Evolutionary conservation across 2,797 vertebrate genomes (phyloP), one percentile per base, ranked within the genome.

Genomic region (Periparus ater): DNA sequence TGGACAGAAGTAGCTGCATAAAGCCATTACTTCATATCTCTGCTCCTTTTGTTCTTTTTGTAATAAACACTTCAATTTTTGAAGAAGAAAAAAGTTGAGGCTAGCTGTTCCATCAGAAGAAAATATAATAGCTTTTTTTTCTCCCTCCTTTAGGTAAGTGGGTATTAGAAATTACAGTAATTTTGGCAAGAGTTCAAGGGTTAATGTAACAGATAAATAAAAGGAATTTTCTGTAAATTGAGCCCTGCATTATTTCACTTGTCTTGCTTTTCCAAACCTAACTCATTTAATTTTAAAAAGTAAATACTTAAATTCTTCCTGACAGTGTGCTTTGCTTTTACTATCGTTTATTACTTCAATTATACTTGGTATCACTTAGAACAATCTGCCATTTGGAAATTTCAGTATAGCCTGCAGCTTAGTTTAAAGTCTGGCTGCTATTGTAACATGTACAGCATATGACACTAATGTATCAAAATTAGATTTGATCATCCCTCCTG

Each of bases 401-500:
- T 97, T 98, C 97, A 98, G 97, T 98, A 97, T 98, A 98, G 98
- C 98, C 98, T 97, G 97, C 95, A 98, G 98, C 98, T 98, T 97
- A 97, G 97, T 98, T 98, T 97, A 98, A 98, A 98, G 97, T 98
- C 98, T 97, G 98, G 97, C 98, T 98, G 98, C 97, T 97, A 97
- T 98, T 98, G 97, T 98, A 98, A 98, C 98, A 98, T 98, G 96
- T 98, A 98, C 98, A 98, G 98, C 98, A 98, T 98, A 98, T 98
- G 98, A 98, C 98, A 98, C 97, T 99, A 99, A 99, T 99, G 98
- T 98, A 98, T 98, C 98, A 98, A 98, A 99, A 99, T 99, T 99
- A 98, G 98, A 99, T 99, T 99, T 98, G 98, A 98, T 98, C 98
- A 97, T 98, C 98, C 98, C 98, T 99, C 98, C 98, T 98, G 98